Evolutionary conservation across 2,797 vertebrate genomes (phyloP), one percentile per base, ranked within the genome.

Genomic region (Acipenser ruthenus): DNA sequence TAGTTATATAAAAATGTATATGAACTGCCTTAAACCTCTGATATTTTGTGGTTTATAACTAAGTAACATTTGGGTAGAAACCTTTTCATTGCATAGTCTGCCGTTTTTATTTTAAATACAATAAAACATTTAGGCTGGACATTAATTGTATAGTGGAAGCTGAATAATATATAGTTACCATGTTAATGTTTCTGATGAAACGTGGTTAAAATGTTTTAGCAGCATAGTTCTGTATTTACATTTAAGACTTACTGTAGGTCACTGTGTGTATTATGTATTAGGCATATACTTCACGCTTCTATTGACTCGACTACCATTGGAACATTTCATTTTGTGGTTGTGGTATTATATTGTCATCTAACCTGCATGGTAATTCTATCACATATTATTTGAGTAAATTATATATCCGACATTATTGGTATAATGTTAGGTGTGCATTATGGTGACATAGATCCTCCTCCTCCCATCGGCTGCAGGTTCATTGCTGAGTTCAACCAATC

Each of bases 1-100:
- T 87, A 87, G 85, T 88, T 88, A 89, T 89, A 90, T 89, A 90
- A 88, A 89, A 90, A 88, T 89, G 86, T 88, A 88, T 88, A 89
- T 87, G 84, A 90, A 86, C 86, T 80, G 87, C 88, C 84, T 87
- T 81, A 87, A 87, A 87, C 84, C 89, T 87, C 84, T 87, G 86
- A 86, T 88, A 84, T 86, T 86, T 86, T 88, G 85, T 89, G 89
- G 84, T 88, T 90, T 90, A 87, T 87, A 90, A 87, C 87, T 88
- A 88, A 89, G 89, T 84, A 88, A 88, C 86, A 87, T 88, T 88
- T 86, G 86, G 79, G 82, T 86, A 89, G 88, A 88, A 88, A 88
- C 84, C 87, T 7, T n/a, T 7, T n/a, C 55, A 58, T 11, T 1
- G 58, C 11, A 58, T 13, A 58, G 55, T 7, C 15, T 7, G 13